Conservation (phyloP, 2,888 invertebrate species). For the Acleris laterana region DNA sequence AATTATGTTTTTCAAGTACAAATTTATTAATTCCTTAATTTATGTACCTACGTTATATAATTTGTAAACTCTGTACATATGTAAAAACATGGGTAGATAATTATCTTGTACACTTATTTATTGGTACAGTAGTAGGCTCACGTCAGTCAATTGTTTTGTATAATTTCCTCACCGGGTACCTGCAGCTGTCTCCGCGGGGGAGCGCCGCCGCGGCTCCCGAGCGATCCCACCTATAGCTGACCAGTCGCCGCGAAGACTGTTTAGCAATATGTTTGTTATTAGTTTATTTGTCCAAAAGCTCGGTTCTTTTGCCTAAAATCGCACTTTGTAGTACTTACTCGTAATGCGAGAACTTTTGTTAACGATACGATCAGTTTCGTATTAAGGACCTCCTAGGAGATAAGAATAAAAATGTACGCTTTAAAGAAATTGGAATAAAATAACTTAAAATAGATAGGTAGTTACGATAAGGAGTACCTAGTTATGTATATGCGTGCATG, state of each 20-base stretch:
- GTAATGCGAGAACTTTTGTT: conserved; percentile 56
- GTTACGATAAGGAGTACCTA: conserved; percentile 73
- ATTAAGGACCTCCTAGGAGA: conserved; percentile 76
- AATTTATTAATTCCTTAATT: conserved; percentile 75
- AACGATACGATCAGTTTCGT: conserved; percentile 61
- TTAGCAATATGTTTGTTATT: conserved; percentile 77
- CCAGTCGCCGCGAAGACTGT: conserved; percentile 81
- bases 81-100: conserved; percentile 73
- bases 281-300: conserved; percentile 66
- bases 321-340: conserved; percentile 67
- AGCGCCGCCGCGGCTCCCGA: conserved; percentile 56
- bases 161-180: conserved; percentile 23
- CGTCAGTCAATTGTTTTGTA: conserved; percentile 39
- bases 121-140: conserved; percentile 63
- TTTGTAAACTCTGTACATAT: conserved; percentile 77
- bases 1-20: conserved; percentile 77
- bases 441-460: conserved; percentile 80
- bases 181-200: not conserved
- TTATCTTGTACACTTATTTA: conserved; percentile 76
- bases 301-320: conserved; percentile 64
- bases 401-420: conserved; percentile 84
- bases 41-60: conserved; percentile 75
- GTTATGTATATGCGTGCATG: conserved; percentile 71
- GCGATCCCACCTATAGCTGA: conserved; percentile 78
- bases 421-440: conserved; percentile 81